Evolutionary conservation across 2,113 vertebrate genomes (phyloP), one percentile per base, ranked within the genome.

Genomic region (Pseudonaja textilis): DNA sequence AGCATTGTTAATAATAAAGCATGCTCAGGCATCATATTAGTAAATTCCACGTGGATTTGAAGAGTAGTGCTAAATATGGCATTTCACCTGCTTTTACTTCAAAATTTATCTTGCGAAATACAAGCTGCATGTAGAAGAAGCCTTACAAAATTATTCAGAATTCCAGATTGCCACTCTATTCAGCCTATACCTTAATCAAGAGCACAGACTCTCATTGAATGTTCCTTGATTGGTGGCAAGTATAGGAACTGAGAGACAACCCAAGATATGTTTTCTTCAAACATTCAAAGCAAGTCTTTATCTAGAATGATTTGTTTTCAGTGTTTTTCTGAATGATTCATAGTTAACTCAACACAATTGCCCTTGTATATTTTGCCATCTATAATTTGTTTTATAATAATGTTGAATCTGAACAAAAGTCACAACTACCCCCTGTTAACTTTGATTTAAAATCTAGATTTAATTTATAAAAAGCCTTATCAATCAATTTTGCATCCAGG

Each of bases 11-110:
- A 81, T 81, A 39, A 39, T 20, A 39, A 42, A 91, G 45, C 3
- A 1, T 81, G 88, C 23, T 50, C 47, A 10, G 52, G 52, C 45
- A 56, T 94, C 91, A 3, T 3, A 89, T 23, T 59, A 50, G 45
- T 11, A 92, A n/a, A 89, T 93, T 89, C 45, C 20, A 61, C 61
- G 93, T 96, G 52, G 61, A 88, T 86, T 61, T 69, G n/a, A 85
- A 87, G 89, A 87, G 45, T 39, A 39, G 18, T 61, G 42, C 34
- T 45, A 42, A 45, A 42, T 29, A 18, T 8, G 22, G 20, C 7
- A 23, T 55, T 55, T 45, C 18, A 34, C n/a, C 23, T 87, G 39
- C 81, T 18, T 55, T 81, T 91, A 26, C 26, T 45, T 55, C 20
- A 8, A 23, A 42, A 29, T 81, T 56, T 10, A 57, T 3, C 14